Conservation (phyloP, 1,140 invertebrate species). For the Apolygus lucorum region DNA sequence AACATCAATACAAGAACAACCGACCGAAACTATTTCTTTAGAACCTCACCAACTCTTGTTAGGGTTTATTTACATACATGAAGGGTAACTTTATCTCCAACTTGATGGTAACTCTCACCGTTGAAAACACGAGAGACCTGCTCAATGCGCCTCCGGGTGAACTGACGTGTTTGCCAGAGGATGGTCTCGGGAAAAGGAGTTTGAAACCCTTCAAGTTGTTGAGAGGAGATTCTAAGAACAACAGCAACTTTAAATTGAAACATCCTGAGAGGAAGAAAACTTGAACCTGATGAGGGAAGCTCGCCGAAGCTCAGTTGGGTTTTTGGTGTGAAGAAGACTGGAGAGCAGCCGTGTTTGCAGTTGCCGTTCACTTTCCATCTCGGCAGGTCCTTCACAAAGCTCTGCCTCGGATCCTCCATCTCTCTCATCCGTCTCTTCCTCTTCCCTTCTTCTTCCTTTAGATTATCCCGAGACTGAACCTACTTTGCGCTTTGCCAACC, state of each 20-base stretch:
- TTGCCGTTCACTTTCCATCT: background rate
- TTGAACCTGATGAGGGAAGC: background rate
- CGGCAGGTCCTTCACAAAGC: background rate
- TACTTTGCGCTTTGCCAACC: conserved; percentile 1
- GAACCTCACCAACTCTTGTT: no score
- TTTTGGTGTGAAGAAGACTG: background rate
- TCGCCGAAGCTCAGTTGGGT: background rate
- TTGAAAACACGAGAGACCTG: no score
- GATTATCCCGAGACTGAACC: conserved; percentile 12
- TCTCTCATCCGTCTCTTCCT: no score
- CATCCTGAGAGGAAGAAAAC: conserved; percentile 22
- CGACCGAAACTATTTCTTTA: no score
- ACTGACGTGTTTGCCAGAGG: no score
- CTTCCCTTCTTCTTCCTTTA: background rate
- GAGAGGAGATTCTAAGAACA: conserved; percentile 29
- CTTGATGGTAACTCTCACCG: no score
- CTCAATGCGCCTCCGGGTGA: no score
- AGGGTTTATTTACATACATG: no score
- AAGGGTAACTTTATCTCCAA: no score
- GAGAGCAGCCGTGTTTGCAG: background rate
- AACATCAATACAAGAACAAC: no score
- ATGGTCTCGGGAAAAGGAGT: no score
- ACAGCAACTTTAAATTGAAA: conserved; percentile 31
- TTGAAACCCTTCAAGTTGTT: background rate
- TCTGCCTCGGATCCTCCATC: background rate